Evolutionary conservation across 2,797 vertebrate genomes (phyloP).

Genomic region (Malacoctenus gilli): DNA sequence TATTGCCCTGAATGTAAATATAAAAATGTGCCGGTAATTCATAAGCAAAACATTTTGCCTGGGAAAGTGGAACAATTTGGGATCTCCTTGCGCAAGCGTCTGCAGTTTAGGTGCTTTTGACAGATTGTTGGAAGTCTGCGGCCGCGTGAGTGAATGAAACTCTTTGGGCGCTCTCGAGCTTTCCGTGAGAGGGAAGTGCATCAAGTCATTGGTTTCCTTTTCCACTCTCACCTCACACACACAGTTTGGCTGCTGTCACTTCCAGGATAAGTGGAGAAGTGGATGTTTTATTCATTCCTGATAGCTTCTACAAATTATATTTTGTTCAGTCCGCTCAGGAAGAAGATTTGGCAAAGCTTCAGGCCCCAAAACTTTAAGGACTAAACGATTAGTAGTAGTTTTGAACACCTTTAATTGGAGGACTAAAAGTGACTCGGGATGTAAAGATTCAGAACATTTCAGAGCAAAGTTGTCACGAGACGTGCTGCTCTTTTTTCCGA

Average conservation of each 20-base stretch:
- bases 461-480: slow-evolving; percentile 20
- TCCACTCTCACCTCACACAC: slow-evolving; percentile 60
- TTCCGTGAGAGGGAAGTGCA: slow-evolving; percentile 63
- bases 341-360: slow-evolving; percentile 5
- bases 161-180: slow-evolving; percentile 46
- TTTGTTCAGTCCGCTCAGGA: slow-evolving; percentile 26
- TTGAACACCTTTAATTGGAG: slow-evolving; percentile 15
- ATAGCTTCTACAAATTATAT: slow-evolving; percentile 29
- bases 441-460: slow-evolving; percentile 8
- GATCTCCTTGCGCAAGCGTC: slow-evolving; percentile 23
- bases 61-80: slow-evolving; percentile 22
- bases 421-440: slow-evolving; percentile 31
- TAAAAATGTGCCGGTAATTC: slow-evolving; percentile 40
- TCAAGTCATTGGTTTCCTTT: slow-evolving; percentile 65
- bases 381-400: slow-evolving; percentile 35
- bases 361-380: slow-evolving; percentile 23
- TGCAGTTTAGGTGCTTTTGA: slow-evolving; percentile 44
- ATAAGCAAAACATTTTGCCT: slow-evolving; percentile 18
- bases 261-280: slow-evolving; percentile 35
- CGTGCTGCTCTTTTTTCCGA: slow-evolving; percentile 35
- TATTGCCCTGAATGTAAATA: slow-evolving; percentile 31
- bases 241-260: slow-evolving; percentile 48
- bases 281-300: slow-evolving; percentile 55
- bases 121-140: slow-evolving; percentile 55
- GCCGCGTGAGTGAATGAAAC: slow-evolving; percentile 40